Evolutionary conservation across 2,888 invertebrate genomes (phyloP).

Genomic region (Caenorhabditis sinica): DNA sequence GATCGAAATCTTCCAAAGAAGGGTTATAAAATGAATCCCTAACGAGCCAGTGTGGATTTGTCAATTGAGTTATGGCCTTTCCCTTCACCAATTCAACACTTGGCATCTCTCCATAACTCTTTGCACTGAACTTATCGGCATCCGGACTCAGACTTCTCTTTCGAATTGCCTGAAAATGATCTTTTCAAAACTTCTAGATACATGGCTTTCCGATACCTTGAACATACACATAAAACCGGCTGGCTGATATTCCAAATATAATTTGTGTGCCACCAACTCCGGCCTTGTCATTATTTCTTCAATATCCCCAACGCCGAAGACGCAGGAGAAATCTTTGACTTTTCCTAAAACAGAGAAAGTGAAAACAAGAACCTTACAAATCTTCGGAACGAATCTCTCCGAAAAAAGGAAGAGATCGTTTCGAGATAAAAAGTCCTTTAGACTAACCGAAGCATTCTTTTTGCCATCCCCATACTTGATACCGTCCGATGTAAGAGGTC

Average conservation of each 20-base stretch:
- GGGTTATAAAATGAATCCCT: slow-evolving; percentile 70
- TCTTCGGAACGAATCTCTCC: slow-evolving; percentile 22
- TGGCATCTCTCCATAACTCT: slow-evolving; percentile 72
- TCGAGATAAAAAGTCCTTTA: background rate
- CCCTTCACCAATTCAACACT: slow-evolving; percentile 70
- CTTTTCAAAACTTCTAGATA: background rate
- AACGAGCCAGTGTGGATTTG: slow-evolving; percentile 70
- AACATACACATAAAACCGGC: slow-evolving; percentile 73
- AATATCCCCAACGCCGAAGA: slow-evolving; percentile 72
- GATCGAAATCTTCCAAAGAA: slow-evolving; percentile 44
- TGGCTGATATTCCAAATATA: slow-evolving; percentile 72
- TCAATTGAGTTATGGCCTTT: slow-evolving; percentile 64
- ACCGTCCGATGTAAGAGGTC: slow-evolving; percentile 69
- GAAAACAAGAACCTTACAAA: slow-evolving; percentile 6
- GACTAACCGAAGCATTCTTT: slow-evolving; percentile 62
- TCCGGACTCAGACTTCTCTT: slow-evolving; percentile 44
- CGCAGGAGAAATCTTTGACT: slow-evolving; percentile 69
- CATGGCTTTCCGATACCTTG: slow-evolving; percentile 55
- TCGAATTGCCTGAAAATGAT: slow-evolving; percentile 60
- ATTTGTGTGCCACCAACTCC: slow-evolving; percentile 72
- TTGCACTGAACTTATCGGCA: slow-evolving; percentile 60
- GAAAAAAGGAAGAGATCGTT: slow-evolving; percentile 17
- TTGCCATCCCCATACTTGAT: slow-evolving; percentile 73
- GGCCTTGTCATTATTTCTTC: slow-evolving; percentile 68
- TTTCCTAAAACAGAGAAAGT: slow-evolving; percentile 51